Base-by-base conservation (phyloP, 1,140 invertebrate species). In the Orchesella cincta region DNA sequence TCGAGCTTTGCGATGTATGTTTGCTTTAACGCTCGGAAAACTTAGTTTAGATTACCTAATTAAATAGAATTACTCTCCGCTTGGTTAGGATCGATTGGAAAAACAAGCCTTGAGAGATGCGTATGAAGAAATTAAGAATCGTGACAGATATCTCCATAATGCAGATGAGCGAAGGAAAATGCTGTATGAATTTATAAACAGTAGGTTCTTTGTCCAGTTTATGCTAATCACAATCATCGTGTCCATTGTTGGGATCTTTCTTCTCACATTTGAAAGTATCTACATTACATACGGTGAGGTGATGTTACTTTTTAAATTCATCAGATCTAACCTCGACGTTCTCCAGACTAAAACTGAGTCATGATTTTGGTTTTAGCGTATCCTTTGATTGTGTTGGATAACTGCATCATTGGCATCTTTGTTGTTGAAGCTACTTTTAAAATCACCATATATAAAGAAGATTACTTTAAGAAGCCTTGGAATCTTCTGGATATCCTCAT, bases 401-500 rank as follows among this genome's bases (percentile, higher is more conserved):
- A 75, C 33, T 31, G 80, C n/a, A 83, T 83, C 33, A 80, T 84
- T 26, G 79, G 77, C 1, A 79, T 84, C 31, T 84, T 84, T 70
- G 34, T 83, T 0, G 77, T 82, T 5, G 84, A 84, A 78, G 54
- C 16, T 8, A 46, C 39, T 46, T 39, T 81, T 29, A 84, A 84
- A 76, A 79, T 84, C 20, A 75, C 76, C 33, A 81, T 83, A n/a
- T 83, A 82, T 35, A 80, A 80, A 62, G 35, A 74, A 14, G 77
- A 76, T 23, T 84, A 83, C 72, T 84, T 84, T 75, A 79, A 71
- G 39, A 78, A 79, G n/a, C 33, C 76, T 57, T 84, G 83, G 81
- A 84, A 84, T 62, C 36, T 82, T 54, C 76, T 84, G 20, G 84
- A 84, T 64, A 78, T 84, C 23, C 67, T 81, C 29, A 83, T 84